phyloP scores from a whole-genome alignment of 2,113 vertebrate species.

The Bolborhynchus lineola region DNA sequence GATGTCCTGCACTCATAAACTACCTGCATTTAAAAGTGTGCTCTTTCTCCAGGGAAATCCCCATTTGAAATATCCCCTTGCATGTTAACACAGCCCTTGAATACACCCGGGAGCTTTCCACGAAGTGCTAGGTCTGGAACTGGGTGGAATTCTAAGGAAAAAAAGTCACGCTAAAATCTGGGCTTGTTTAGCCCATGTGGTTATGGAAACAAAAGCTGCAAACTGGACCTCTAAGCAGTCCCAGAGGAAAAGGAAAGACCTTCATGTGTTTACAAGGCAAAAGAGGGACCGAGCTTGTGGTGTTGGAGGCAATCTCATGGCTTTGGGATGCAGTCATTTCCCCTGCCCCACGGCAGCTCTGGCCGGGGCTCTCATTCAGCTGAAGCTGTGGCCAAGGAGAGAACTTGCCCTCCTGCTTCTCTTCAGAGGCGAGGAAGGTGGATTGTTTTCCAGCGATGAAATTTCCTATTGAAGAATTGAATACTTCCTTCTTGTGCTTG shows the following conservation, averaged over 20 bases:
- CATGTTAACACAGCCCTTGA: not conserved
- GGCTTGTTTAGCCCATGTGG: not conserved
- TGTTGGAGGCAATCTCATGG: not conserved
- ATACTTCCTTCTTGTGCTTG: not conserved
- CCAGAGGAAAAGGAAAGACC: not conserved
- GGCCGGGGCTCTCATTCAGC: not conserved
- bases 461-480: conserved; percentile 40
- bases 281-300: rapidly evolving
- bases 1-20: not conserved
- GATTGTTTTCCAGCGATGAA: not conserved
- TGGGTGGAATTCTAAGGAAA: not conserved
- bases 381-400: not conserved
- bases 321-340: not conserved
- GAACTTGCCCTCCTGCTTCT: not conserved
- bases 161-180: not conserved
- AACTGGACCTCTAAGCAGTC: not conserved
- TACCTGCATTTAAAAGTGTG: not conserved
- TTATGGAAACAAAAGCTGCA: not conserved
- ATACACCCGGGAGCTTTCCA: not conserved
- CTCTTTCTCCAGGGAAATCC: not conserved
- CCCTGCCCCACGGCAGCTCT: not conserved
- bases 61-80: not conserved
- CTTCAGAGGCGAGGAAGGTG: not conserved
- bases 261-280: not conserved
- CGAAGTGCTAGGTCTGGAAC: not conserved